Conservation (phyloP, 1,140 invertebrate genomes). For the Drosophila eugracilis region DNA sequence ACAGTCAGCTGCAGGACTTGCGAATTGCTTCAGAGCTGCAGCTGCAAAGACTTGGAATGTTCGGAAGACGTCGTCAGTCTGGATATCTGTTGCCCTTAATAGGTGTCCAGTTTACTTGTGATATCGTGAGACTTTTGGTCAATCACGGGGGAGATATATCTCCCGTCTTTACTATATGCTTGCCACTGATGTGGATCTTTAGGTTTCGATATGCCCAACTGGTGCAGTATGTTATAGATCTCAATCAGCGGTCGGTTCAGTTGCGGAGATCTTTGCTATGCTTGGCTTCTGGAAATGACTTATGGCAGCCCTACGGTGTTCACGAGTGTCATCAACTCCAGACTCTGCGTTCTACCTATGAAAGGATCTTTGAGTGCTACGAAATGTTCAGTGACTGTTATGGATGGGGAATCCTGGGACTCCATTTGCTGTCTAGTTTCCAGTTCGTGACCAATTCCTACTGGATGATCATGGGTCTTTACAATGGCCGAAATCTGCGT, state of each 20-base stretch:
- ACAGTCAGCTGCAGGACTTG: constrained; percentile 33
- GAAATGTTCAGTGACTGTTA: constrained; percentile 63
- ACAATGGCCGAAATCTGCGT: background rate
- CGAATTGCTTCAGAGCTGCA: constrained; percentile 51
- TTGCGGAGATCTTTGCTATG: constrained; percentile 38
- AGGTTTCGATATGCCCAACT: constrained; percentile 64
- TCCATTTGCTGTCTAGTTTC: constrained; percentile 60
- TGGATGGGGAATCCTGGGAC: constrained; percentile 69
- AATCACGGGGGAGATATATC: constrained; percentile 13
- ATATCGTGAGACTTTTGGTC: constrained; percentile 29
- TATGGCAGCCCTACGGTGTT: constrained; percentile 66
- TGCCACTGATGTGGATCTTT: constrained; percentile 53
- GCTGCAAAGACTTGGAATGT: constrained; percentile 62
- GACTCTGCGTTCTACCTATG: constrained; percentile 54
- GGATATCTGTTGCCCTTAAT: constrained; percentile 32
- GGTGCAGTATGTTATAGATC: constrained; percentile 56
- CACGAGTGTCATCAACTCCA: constrained; percentile 62
- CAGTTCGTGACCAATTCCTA: constrained; percentile 72
- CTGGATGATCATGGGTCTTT: constrained; percentile 58
- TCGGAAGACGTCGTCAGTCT: constrained; percentile 13
- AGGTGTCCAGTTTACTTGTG: constrained; percentile 24
- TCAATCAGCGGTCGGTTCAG: constrained; percentile 51
- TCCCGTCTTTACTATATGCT: constrained; percentile 36
- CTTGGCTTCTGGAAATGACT: constrained; percentile 50
- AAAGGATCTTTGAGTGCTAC: constrained; percentile 69